Base-by-base conservation (phyloP, 2,888 invertebrate species). In the Leistus spinibarbis region DNA sequence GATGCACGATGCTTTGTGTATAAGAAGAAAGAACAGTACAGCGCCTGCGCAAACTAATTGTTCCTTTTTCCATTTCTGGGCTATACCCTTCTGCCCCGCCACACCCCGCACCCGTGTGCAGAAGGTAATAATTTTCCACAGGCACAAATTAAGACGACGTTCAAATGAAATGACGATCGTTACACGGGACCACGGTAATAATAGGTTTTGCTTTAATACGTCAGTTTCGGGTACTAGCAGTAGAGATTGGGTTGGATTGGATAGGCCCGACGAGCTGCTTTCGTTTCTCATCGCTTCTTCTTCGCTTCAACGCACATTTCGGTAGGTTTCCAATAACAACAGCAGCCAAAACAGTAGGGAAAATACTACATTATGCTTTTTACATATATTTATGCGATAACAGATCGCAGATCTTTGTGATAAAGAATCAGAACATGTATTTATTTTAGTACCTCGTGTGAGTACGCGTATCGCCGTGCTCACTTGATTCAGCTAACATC, bases 61-160 rank as follows among this genome's bases (percentile, higher is more conserved):
- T 40, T 7, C 1, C 5, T 1, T 40, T 40, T 40, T 40, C 13
- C 10, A 10, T 40, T 40, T 40, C 4, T 13, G 40, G 7, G 40
- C 24, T 24, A 4, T 3, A 4, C 7, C 7, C 24, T 3, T 24
- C 3, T 13, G 40, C 40, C 40, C 40, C 40, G 1, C 40, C 9
- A 7, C 40, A 0, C 19, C 54, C 60, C 69, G 62, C 69, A 23
- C n/a, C n/a, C n/a, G n/a, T n/a, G n/a, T n/a, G 60, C 69, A 56
- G 65, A 40, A 72, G 72, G 72, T 72, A 65, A 72, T 72, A 72
- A 72, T 72, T 72, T 72, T 65, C 72, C 66, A 17, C 57, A 57
- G 66, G 65, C 65, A 72, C 72, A 72, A 72, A 72, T 72, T 72
- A 72, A 72, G 72, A 72, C 72, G 72, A 72, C 72, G 72, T 65